phyloP scores from a whole-genome alignment of 2,113 vertebrate genomes.

The Sturnira hondurensis region DNA sequence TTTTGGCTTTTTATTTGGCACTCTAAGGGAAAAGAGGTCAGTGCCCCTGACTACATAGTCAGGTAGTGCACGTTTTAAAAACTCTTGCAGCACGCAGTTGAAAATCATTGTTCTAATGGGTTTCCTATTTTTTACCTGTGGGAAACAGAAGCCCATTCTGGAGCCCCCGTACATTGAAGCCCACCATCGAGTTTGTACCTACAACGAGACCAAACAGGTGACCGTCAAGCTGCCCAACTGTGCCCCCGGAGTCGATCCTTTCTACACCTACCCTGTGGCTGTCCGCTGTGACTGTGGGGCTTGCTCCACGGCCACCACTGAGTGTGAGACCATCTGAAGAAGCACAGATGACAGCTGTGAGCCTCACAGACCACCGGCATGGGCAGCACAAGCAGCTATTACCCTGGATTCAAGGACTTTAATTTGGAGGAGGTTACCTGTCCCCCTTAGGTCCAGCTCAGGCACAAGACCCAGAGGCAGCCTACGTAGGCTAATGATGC shows the following conservation, averaged over 20 bases:
- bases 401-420: background rate
- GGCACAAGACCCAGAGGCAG: background rate
- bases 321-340: conserved; percentile 87
- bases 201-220: conserved; percentile 88
- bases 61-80: no score
- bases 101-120: conserved; percentile 16
- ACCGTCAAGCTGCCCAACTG: conserved; percentile 89
- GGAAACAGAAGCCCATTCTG: conserved; percentile 89
- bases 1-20: background rate
- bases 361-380: background rate
- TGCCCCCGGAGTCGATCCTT: conserved; percentile 81
- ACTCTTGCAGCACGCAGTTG: background rate
- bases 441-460: background rate
- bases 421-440: background rate
- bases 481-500: background rate
- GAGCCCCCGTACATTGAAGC: conserved; percentile 91
- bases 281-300: conserved; percentile 89
- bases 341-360: background rate
- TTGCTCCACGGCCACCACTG: conserved; percentile 89
- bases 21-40: no score
- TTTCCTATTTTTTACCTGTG: conserved; percentile 13
- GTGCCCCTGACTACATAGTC: no score
- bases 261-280: conserved; percentile 91
- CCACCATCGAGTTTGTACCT: conserved; percentile 91
- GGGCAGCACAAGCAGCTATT: background rate